phyloP scores from a whole-genome alignment of 1,140 invertebrate species.

The Tenebrio molitor region DNA sequence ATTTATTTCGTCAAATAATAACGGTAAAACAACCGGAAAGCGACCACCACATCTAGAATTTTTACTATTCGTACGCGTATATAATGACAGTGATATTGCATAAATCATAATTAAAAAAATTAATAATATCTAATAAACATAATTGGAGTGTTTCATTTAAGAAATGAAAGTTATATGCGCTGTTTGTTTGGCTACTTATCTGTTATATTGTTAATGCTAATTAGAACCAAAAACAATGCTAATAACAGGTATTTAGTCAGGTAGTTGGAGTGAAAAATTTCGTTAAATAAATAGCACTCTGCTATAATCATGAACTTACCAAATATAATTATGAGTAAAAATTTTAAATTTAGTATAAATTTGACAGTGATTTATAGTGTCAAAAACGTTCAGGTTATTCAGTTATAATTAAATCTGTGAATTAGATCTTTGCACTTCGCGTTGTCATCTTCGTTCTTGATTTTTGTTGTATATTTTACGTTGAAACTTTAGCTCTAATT shows the following conservation, averaged over 20 bases:
- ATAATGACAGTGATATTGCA: neutral
- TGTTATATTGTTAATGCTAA: neutral
- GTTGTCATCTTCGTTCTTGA: no score
- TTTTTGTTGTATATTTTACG: slow-evolving; percentile 4
- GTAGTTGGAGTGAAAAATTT: slow-evolving; percentile 5
- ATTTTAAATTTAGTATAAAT: no score
- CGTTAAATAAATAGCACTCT: neutral
- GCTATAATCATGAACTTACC: neutral
- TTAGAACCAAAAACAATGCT: slow-evolving; percentile 16
- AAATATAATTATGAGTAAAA: slow-evolving; percentile 22
- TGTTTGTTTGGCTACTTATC: slow-evolving; percentile 18
- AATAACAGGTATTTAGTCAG: slow-evolving; percentile 4
- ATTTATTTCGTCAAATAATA: no score
- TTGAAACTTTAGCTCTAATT: neutral
- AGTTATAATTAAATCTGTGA: no score
- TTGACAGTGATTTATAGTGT: no score
- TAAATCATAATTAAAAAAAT: slow-evolving; percentile 20
- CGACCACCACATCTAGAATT: no score
- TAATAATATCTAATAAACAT: neutral
- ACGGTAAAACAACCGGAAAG: no score
- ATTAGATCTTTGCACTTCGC: no score
- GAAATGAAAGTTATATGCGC: slow-evolving; percentile 22
- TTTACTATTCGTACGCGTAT: no score
- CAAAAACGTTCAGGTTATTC: no score
- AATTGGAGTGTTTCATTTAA: slow-evolving; percentile 3